phyloP scores from a whole-genome alignment of 2,797 vertebrate genomes.

The Typhlichthys eigenmanni region DNA sequence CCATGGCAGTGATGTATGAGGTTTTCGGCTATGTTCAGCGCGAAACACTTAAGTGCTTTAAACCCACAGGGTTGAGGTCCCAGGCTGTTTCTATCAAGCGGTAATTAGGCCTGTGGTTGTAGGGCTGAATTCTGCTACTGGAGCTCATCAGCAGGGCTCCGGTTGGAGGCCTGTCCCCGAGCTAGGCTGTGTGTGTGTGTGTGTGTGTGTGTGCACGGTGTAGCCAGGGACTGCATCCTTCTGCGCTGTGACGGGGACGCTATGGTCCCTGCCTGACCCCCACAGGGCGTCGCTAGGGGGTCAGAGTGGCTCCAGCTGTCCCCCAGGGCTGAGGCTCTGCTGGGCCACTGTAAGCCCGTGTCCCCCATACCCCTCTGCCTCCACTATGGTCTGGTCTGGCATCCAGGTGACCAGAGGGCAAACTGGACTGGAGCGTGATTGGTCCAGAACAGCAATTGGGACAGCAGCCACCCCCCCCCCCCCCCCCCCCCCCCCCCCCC shows the following conservation, averaged over 20 bases:
- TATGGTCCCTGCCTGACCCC: constrained; percentile 37
- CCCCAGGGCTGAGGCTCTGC: constrained; percentile 53
- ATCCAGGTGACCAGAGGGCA: constrained; percentile 68
- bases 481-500: constrained; percentile 1
- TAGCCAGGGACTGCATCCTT: background rate
- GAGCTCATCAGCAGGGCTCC: background rate
- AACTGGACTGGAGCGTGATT: constrained; percentile 52
- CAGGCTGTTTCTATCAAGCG: too few relatives aligned
- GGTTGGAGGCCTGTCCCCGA: constrained; percentile 35
- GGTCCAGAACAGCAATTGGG: constrained; percentile 52
- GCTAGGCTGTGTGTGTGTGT: background rate
- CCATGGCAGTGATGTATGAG: too few relatives aligned
- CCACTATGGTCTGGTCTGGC: constrained; percentile 57
- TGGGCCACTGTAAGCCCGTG: constrained; percentile 66
- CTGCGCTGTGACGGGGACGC: background rate
- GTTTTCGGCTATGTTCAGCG: too few relatives aligned
- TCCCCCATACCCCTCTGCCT: constrained; percentile 29
- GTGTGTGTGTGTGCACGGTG: background rate
- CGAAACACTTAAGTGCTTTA: too few relatives aligned
- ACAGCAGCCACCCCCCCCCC: constrained; percentile 20
- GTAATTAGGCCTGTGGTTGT: constrained; percentile 3
- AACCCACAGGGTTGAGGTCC: too few relatives aligned
- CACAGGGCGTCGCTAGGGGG: constrained; percentile 50
- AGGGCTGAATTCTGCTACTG: constrained; percentile 10
- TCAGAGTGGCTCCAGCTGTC: constrained; percentile 78